These are phyloP conservation scores for Megalops atlanticus DNA, from an alignment of 2,113 vertebrate species.

Conservation along the genomic window DNA sequence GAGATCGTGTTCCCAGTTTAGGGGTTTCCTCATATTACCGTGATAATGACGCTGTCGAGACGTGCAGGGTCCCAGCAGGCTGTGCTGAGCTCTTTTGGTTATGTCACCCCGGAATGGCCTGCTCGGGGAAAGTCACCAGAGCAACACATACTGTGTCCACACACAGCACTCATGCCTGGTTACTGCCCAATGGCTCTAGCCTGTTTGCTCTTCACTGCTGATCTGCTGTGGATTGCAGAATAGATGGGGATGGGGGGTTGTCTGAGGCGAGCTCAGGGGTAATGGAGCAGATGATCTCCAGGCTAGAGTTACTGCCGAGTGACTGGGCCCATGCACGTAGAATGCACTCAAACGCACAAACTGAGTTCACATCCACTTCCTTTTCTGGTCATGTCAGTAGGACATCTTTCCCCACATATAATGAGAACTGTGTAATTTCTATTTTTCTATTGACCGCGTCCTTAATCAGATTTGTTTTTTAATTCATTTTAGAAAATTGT, in stretches of 20 bases:
- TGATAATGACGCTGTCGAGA: neutral
- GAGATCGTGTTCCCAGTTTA: no score
- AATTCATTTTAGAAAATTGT: slow-evolving; percentile 83
- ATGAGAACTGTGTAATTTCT: neutral
- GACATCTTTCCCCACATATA: neutral
- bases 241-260: neutral
- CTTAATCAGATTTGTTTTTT: slow-evolving; percentile 13
- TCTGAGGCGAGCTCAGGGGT: neutral
- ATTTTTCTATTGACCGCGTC: neutral
- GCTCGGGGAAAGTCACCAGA: neutral
- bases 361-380: neutral
- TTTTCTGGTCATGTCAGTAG: neutral
- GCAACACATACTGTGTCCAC: neutral
- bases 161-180: neutral
- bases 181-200: neutral
- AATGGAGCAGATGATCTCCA: neutral
- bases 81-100: no score
- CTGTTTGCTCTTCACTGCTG: neutral
- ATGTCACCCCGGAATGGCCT: no score
- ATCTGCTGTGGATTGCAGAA: neutral
- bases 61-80: no score
- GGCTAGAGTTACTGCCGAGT: neutral
- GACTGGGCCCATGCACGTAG: neutral
- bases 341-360: neutral
- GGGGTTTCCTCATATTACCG: neutral